A percentile compares a stretch with the other conserved stretches of the same genome.
phyloP scores from a whole-genome alignment of 2,113 vertebrate species.

The Pteropus alecto region DNA sequence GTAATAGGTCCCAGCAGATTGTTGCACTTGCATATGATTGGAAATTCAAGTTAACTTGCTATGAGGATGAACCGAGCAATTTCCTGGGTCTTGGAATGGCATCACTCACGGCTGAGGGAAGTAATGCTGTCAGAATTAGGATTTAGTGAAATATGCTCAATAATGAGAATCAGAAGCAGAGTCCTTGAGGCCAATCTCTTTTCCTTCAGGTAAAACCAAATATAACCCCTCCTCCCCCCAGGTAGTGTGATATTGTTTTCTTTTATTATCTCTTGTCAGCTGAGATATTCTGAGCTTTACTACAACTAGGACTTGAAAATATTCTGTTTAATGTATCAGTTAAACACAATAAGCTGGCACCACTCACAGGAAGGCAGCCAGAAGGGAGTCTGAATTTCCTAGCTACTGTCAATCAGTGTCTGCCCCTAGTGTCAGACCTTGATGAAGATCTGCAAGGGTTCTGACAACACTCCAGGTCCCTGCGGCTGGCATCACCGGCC shows the following conservation, averaged over 20 bases:
- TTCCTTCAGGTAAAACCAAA: neutral
- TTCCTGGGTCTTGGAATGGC: neutral
- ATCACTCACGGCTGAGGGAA: accelerated
- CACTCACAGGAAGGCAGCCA: neutral
- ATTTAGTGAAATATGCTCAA: neutral
- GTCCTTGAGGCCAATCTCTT: neutral
- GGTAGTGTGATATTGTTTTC: neutral
- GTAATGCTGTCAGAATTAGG: neutral
- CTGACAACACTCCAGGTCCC: neutral
- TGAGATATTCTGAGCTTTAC: neutral
- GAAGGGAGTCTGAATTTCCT: neutral
- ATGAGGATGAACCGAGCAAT: neutral
- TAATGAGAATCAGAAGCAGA: neutral
- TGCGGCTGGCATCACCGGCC: neutral
- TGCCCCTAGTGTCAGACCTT: neutral
- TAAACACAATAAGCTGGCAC: neutral
- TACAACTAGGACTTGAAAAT: neutral
- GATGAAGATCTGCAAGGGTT: neutral
- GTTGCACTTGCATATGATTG: neutral
- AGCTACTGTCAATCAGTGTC: neutral
- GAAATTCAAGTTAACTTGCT: neutral
- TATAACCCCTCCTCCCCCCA: neutral
- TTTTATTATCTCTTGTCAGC: neutral
- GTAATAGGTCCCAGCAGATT: neutral
- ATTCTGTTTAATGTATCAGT: neutral